A percentile compares a stretch with the other conserved stretches of the same genome.
Evolutionary conservation across 2,888 invertebrate genomes (phyloP).

Genomic region (Pyrocoelia pectoralis): DNA sequence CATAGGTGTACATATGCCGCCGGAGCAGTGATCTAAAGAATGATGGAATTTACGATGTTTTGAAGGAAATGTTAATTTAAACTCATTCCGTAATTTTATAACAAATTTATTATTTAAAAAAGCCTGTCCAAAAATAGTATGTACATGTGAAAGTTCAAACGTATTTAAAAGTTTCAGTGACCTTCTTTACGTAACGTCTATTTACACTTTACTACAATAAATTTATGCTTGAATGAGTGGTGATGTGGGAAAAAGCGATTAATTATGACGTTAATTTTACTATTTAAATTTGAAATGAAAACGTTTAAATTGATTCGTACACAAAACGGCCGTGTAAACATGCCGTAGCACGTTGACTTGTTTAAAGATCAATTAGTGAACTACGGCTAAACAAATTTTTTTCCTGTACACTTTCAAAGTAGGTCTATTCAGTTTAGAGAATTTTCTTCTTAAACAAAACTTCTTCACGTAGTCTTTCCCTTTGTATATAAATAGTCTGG

Average conservation of each 20-base stretch:
- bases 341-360: neutral
- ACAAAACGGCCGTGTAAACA: neutral
- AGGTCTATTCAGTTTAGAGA: neutral
- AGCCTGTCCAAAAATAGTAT: neutral
- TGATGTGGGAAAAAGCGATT: neutral
- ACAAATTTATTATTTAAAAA: neutral
- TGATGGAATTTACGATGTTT: too few species aligned
- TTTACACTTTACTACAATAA: neutral
- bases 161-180: conserved; percentile 8
- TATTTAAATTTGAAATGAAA: neutral
- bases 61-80: too few species aligned
- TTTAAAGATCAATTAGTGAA: conserved; percentile 5
- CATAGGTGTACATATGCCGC: too few species aligned
- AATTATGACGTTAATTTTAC: neutral
- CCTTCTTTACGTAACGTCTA: neutral
- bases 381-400: neutral
- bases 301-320: neutral
- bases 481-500: conserved; percentile 47
- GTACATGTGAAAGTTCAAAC: conserved; percentile 10
- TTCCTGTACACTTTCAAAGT: neutral
- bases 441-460: conserved; percentile 3
- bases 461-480: conserved; percentile 22
- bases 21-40: too few species aligned
- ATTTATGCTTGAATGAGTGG: neutral
- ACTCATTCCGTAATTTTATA: too few species aligned